phyloP scores from a whole-genome alignment of 1,140 invertebrate species.

The Patella vulgata region DNA sequence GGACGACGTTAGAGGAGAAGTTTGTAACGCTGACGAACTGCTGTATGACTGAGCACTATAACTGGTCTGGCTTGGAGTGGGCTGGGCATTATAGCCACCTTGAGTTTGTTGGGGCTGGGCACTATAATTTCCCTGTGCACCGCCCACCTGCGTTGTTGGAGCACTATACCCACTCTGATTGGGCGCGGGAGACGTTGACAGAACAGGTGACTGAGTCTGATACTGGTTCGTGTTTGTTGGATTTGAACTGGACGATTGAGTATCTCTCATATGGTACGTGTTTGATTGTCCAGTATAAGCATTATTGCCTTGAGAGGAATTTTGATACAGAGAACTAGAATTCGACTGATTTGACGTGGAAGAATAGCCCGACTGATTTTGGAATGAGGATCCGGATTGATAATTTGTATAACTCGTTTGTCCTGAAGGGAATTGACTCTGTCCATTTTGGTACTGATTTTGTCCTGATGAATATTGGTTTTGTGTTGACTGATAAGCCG shows the following conservation, averaged over 20 bases:
- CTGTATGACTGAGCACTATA: constrained; percentile 38
- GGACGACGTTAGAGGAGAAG: constrained; percentile 48
- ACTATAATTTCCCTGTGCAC: constrained; percentile 11
- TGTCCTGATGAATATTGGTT: constrained; percentile 32
- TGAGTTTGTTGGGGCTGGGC: constrained; percentile 30
- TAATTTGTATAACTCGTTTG: constrained; percentile 31
- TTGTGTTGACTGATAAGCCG: constrained; percentile 23
- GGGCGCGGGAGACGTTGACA: constrained; percentile 5
- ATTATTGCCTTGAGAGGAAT: constrained; percentile 19
- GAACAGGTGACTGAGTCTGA: constrained; percentile 1
- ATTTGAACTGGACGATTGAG: constrained; percentile 30
- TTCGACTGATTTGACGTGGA: constrained; percentile 36
- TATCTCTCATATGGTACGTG: constrained; percentile 40
- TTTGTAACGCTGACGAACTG: constrained; percentile 36
- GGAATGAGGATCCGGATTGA: constrained; percentile 47
- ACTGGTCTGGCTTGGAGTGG: constrained; percentile 22
- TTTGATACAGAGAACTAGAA: constrained; percentile 33
- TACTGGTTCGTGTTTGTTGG: constrained; percentile 7
- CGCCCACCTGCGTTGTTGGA: constrained; percentile 24
- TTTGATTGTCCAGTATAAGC: constrained; percentile 28
- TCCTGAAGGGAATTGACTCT: constrained; percentile 35
- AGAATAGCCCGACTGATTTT: constrained; percentile 41
- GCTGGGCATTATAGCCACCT: constrained; percentile 26
- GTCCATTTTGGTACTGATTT: constrained; percentile 27
- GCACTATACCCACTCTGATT: constrained; percentile 29